These are phyloP conservation scores for Mesoligia furuncula DNA, from an alignment of 2,888 invertebrate species.

Conservation along the genomic window DNA sequence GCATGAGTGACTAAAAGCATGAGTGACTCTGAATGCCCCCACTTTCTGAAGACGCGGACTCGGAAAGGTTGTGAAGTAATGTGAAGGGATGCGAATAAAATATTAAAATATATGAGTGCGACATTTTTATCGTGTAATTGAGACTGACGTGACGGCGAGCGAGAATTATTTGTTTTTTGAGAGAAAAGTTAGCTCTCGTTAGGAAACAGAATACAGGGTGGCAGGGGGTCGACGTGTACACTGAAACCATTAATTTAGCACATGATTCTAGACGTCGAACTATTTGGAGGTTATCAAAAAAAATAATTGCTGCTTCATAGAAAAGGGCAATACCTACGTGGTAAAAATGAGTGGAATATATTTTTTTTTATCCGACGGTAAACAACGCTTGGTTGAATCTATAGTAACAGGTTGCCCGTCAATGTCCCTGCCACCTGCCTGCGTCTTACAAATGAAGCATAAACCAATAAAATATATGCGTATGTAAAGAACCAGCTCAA, in stretches of 20 bases:
- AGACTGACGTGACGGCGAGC: conserved; percentile 33
- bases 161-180: conserved; percentile 25
- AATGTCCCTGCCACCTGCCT: too few relatives aligned
- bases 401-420: neutral
- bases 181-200: conserved; percentile 7
- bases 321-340: neutral
- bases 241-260: neutral
- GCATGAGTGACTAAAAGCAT: conserved; percentile 38
- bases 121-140: conserved; percentile 53
- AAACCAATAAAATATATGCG: neutral
- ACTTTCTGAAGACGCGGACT: conserved; percentile 36
- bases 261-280: neutral
- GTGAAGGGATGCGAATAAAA: conserved; percentile 44
- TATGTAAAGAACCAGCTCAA: neutral
- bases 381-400: neutral
- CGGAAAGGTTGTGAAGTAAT: conserved; percentile 32
- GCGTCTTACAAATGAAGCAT: conserved; percentile 1
- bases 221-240: neutral
- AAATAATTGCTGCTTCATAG: neutral
- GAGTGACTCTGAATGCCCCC: conserved; percentile 38
- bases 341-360: too few relatives aligned
- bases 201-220: conserved; percentile 5
- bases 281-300: neutral
- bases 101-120: conserved; percentile 43
- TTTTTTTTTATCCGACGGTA: too few relatives aligned